Base-by-base conservation (phyloP, 2,113 vertebrate species). In the Hiodon alosoides region DNA sequence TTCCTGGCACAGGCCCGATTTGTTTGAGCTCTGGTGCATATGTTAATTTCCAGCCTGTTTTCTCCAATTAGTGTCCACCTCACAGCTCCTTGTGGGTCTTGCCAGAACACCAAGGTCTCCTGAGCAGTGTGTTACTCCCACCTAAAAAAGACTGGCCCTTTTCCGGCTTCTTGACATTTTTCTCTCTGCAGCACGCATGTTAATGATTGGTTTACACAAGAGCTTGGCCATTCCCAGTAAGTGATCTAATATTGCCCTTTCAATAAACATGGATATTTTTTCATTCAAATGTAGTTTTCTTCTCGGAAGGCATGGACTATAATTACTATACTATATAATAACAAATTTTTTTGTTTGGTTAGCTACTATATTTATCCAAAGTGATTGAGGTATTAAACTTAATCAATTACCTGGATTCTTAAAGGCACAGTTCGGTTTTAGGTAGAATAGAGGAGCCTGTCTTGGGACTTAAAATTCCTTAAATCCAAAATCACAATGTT, bases 31-130 rank as follows among this genome's bases (percentile, higher is more conserved):
- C 75, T 5, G 79, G 76, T 84, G 78, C 60, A 3, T 84, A 78
- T 86, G 88, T 79, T 77, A 81, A 76, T 83, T 78, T 78, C 76
- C 79, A 84, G 79, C 79, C 80, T 76, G 75, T 83, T 83, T 84
- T 85, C 81, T 85, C 77, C 83, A 89, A 88, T 87, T 85, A 85
- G 73, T 80, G 79, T 78, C 83, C 85, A 85, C 90, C 85, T 88
- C 83, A 82, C 79, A 81, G 86, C 86, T 81, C 82, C 85, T 79
- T 65, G 31, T 10, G 7, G 64, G 64, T 47, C 46, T 9, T 84
- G 81, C 84, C 82, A 84, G 83, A 89, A 84, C 83, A 84, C 85
- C 82, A 78, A 80, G 83, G 87, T 86, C 85, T 82, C 86, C 84
- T 80, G 70, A 84, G 83, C 84, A n/a, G 80, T 82, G 85, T 77